Evolutionary conservation across 2,888 invertebrate species (phyloP), one percentile per base, ranked within the genome.

Genomic region (Drosophila differens): DNA sequence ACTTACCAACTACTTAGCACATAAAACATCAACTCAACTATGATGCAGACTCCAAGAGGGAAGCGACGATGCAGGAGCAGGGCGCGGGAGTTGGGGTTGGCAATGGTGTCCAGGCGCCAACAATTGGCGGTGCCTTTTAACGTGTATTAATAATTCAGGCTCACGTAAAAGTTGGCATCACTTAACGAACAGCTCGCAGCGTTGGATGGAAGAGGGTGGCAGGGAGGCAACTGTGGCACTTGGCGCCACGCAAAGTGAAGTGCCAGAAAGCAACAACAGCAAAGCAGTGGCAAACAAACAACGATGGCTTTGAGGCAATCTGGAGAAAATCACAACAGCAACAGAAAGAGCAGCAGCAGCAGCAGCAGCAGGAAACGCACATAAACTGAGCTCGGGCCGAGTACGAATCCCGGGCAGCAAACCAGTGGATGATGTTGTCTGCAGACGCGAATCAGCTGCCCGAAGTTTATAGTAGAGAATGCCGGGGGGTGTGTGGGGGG

Each of bases 141-240:
- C 85, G 85, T 80, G 77, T 82, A 92, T 92, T 92, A 92, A 92
- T 91, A 92, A 91, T 92, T 91, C 89, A 92, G 89, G 85, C 76
- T 82, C 82, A 89, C 87, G 85, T 90, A 84, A 89, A 85, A 83
- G 83, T 91, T 91, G 79, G 85, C 92, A 82, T 84, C 91, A 84
- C 88, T 83, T 74, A 80, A 76, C 79, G 74, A 73, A 74, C 74
- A 62, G 53, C 54, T 68, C 64, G 14, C 16, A 59, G 72, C 51
- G 49, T 9, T 12, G 47, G 3, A 16, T 14, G 32, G 12, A 59
- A 19, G 37, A n/a, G 35, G n/a, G 30, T 14, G 59, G 16, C 10
- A 16, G 22, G 16, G 49, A 35, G 39, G 19, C 12, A 22, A 30
- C 61, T 41, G 16, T 16, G 57, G 44, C 52, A 55, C 74, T 55